Percentiles rank a stretch among this genome's conserved stretches.
These are phyloP conservation scores for Aphis gossypii DNA, from an alignment of 1,140 invertebrate species.

Conservation along the genomic window DNA sequence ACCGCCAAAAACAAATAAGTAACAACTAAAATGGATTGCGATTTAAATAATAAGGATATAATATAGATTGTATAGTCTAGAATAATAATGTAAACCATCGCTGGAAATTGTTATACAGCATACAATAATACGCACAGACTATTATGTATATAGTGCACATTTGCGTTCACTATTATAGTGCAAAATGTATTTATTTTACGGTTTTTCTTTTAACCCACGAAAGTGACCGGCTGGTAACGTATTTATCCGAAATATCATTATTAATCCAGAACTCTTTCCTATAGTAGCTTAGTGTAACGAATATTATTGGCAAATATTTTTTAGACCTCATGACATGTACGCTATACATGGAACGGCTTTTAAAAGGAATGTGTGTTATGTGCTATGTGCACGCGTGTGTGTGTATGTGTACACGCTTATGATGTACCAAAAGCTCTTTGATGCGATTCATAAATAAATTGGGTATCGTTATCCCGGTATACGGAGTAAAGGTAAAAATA, in stretches of 20 bases:
- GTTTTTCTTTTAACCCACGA: background rate
- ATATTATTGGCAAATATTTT: background rate
- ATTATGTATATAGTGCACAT: background rate
- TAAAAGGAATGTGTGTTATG: slow-evolving; percentile 37
- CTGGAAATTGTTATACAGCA: background rate
- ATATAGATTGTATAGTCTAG: too few species aligned
- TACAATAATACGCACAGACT: too few species aligned
- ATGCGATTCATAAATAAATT: slow-evolving; percentile 50
- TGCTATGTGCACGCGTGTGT: background rate
- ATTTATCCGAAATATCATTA: background rate
- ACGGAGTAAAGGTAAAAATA: slow-evolving; percentile 14
- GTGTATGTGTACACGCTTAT: background rate
- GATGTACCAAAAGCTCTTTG: slow-evolving; percentile 12
- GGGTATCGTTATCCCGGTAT: slow-evolving; percentile 44
- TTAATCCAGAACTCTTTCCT: background rate
- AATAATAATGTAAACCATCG: background rate
- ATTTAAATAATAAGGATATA: background rate
- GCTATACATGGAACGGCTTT: slow-evolving; percentile 28
- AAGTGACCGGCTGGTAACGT: background rate
- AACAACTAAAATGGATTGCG: background rate
- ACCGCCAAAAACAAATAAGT: background rate
- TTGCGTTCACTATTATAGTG: background rate
- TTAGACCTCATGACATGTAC: background rate
- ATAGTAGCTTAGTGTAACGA: background rate
- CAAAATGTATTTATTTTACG: background rate